phyloP scores from a whole-genome alignment of 2,113 vertebrate species.

The Irena cyanogastra region DNA sequence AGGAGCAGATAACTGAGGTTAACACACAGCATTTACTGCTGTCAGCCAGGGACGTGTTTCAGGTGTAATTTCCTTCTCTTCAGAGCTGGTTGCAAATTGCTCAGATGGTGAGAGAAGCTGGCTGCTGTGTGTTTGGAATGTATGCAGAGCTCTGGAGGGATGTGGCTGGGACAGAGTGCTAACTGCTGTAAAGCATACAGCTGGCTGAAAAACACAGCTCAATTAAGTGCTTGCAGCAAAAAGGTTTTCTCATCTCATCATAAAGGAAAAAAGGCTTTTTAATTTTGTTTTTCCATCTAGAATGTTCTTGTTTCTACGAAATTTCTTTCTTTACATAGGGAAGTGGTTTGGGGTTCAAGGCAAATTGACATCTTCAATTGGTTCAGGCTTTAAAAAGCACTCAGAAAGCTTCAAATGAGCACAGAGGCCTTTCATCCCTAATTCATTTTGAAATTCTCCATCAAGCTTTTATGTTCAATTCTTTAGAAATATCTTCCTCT shows the following conservation, averaged over 20 bases:
- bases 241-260: neutral
- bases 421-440: neutral
- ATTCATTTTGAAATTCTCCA: neutral
- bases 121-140: neutral
- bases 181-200: neutral
- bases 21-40: neutral
- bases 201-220: neutral
- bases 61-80: neutral
- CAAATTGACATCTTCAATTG: neutral
- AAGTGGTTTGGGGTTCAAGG: neutral
- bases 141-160: neutral
- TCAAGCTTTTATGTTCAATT: neutral
- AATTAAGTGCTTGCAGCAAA: neutral
- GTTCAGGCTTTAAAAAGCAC: neutral
- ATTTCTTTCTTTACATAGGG: neutral
- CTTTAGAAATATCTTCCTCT: neutral
- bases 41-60: neutral
- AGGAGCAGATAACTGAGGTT: neutral
- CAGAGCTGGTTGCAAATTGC: neutral
- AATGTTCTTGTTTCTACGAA: neutral
- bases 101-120: neutral
- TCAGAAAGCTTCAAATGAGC: neutral
- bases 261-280: neutral
- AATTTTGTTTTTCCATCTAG: neutral
- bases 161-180: neutral